Evolutionary conservation across 2,888 invertebrate species (phyloP), one percentile per base, ranked within the genome.

Genomic region (Caenorhabditis sp.): DNA sequence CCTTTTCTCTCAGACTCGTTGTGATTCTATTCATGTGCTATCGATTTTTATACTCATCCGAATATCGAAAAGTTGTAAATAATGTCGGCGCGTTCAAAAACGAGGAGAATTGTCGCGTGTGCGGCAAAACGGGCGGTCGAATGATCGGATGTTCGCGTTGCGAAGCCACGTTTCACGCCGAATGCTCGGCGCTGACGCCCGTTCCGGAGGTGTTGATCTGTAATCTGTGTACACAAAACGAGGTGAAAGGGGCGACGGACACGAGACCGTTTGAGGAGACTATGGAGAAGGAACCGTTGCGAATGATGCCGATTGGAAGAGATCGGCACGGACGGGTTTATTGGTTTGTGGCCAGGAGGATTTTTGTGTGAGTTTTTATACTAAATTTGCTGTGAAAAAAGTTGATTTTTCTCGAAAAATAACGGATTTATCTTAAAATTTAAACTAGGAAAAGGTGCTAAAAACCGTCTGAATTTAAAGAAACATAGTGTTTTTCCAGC

Each of bases 141-240:
- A 90, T 99, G 60, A 89, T 99, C 14, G 97, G 97, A 88, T 99
- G 99, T 89, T 97, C 97, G 90, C 95, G 95, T 2, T 99, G 99
- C 88, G 95, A 97, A 23, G 97, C 97, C 31, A 96, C 97, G 24
- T 99, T 95, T 89, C 99, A 99, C 89, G 90, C 97, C 87, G 94
- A 94, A 86, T 99, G 99, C 90, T 93, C 96, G 62, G 95, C 95
- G 14, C 90, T 97, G 87, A 92, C 93, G 60, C 93, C 95, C 89
- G 88, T 89, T 5, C 95, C 97, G 57, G 97, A 97, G 63, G 93
- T 96, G 87, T 97, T 97, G 97, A 93, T 95, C 85, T 99, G 99
- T 90, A 65, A 62, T 27, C 66, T 83, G 4, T 99, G 99, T 89
- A 93, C 93, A 88, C 93, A 93, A 61, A 95, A 97, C 88, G 93